Percentiles rank a stretch among this genome's conserved stretches.
Conservation (phyloP, 2,113 vertebrate species). For the Paratilapia polleni region DNA sequence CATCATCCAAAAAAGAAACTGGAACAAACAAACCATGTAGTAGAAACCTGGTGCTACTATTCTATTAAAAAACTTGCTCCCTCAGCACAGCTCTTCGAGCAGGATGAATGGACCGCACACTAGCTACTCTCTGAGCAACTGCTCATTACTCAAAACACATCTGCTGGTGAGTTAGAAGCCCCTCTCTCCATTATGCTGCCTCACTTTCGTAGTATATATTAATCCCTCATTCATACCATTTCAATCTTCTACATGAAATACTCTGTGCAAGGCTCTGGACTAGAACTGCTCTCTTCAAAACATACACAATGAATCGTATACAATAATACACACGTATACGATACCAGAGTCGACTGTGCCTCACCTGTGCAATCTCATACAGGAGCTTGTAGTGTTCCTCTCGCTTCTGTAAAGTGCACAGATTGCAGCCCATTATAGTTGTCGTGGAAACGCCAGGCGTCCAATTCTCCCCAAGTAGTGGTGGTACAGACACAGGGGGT, state of each 20-base stretch:
- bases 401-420: slow-evolving; percentile 99
- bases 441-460: slow-evolving; percentile 84
- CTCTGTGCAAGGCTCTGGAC: not conserved
- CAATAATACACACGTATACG: not conserved
- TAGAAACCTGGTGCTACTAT: not conserved
- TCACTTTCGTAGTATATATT: slow-evolving; percentile 34
- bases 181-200: slow-evolving; percentile 17
- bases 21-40: not conserved
- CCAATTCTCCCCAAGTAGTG: slow-evolving; percentile 86
- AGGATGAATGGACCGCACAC: slow-evolving; percentile 60
- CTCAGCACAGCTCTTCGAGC: slow-evolving; percentile 49
- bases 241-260: not conserved
- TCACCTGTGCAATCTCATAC: slow-evolving; percentile 99
- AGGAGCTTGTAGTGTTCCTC: slow-evolving; percentile 99
- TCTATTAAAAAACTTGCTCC: slow-evolving; percentile 45
- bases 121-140: slow-evolving; percentile 49
- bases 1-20: not conserved
- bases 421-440: slow-evolving; percentile 99
- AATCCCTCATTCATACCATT: slow-evolving; percentile 21
- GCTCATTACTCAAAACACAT: slow-evolving; percentile 63
- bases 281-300: slow-evolving; percentile 29
- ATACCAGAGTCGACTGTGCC: slow-evolving; percentile 26
- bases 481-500: slow-evolving; percentile 88
- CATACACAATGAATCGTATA: slow-evolving; percentile 31
- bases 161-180: slow-evolving; percentile 29